Evolutionary conservation across 2,888 invertebrate genomes (phyloP).

Genomic region (Stenurella melanura): DNA sequence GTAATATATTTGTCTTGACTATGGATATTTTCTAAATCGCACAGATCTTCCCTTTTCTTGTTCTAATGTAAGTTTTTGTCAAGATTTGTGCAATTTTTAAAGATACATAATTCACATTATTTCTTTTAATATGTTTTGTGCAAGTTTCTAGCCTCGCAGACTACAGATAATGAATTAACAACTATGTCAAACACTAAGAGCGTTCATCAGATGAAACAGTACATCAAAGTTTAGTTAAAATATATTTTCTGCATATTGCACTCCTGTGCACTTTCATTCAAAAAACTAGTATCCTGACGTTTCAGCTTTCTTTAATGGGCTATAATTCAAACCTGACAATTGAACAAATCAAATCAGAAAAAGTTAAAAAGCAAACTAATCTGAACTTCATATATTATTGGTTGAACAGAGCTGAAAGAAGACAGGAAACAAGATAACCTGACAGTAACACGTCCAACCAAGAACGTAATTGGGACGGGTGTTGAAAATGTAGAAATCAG

Average conservation of each 20-base stretch:
- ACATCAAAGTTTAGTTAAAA: too few relatives aligned
- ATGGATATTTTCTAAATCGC: too few relatives aligned
- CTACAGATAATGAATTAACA: too few relatives aligned
- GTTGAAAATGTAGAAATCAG: slow-evolving; percentile 44
- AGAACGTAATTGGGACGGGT: slow-evolving; percentile 52
- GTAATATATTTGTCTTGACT: too few relatives aligned
- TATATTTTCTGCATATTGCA: neutral
- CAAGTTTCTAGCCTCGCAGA: too few relatives aligned
- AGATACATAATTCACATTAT: too few relatives aligned
- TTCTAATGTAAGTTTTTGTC: too few relatives aligned
- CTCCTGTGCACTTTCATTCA: neutral
- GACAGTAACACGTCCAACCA: slow-evolving; percentile 45
- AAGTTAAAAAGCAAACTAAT: slow-evolving; percentile 16
- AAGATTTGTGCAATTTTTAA: too few relatives aligned
- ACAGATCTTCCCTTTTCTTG: too few relatives aligned
- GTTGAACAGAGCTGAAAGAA: slow-evolving; percentile 18
- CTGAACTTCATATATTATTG: neutral
- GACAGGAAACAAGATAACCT: slow-evolving; percentile 41
- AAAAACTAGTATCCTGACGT: neutral
- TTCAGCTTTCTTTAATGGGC: neutral
- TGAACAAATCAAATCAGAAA: slow-evolving; percentile 13
- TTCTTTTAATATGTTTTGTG: too few relatives aligned
- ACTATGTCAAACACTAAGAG: too few relatives aligned
- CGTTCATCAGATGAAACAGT: too few relatives aligned
- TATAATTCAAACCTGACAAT: slow-evolving; percentile 19